These are phyloP conservation scores for Drosophila buzzatii DNA, from an alignment of 2,888 invertebrate species.

Conservation along the genomic window DNA sequence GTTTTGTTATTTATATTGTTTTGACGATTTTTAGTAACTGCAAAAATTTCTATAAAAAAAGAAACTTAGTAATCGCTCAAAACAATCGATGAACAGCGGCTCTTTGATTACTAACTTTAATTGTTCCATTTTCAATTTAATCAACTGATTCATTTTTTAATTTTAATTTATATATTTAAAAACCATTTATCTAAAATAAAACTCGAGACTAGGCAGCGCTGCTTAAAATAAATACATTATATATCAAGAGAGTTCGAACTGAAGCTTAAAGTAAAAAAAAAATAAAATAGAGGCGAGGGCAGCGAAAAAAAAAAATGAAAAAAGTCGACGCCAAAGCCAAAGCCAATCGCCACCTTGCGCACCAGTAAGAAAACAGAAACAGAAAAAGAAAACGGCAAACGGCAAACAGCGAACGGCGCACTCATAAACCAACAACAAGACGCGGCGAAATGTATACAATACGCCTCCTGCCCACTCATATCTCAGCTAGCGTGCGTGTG, in stretches of 20 bases:
- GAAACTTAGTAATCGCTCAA: constrained; percentile 3
- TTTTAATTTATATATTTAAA: not conserved
- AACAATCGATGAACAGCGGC: constrained; percentile 19
- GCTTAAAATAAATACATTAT: not conserved
- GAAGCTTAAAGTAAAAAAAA: not conserved
- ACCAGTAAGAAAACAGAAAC: constrained; percentile 79
- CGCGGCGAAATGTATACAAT: constrained; percentile 32
- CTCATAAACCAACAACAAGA: constrained; percentile 56
- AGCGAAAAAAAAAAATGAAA: constrained; percentile 4
- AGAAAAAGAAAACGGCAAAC: not conserved
- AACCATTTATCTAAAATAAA: not conserved
- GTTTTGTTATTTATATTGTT: not conserved
- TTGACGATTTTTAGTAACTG: constrained; percentile 4
- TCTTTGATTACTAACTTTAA: constrained; percentile 10
- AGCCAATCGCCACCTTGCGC: constrained; percentile 78
- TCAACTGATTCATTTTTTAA: constrained; percentile 27
- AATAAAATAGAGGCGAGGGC: constrained; percentile 28
- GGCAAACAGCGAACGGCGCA: constrained; percentile 43
- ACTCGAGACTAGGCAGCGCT: not conserved
- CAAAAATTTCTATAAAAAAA: not conserved
- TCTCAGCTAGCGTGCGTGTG: constrained; percentile 16
- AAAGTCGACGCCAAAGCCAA: constrained; percentile 33
- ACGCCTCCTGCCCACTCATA: constrained; percentile 50
- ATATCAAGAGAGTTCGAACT: constrained; percentile 1
- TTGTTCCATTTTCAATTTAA: not conserved